These are phyloP conservation scores for Pipistrellus nathusii DNA, from an alignment of 2,797 vertebrate genomes.

Conservation along the genomic window DNA sequence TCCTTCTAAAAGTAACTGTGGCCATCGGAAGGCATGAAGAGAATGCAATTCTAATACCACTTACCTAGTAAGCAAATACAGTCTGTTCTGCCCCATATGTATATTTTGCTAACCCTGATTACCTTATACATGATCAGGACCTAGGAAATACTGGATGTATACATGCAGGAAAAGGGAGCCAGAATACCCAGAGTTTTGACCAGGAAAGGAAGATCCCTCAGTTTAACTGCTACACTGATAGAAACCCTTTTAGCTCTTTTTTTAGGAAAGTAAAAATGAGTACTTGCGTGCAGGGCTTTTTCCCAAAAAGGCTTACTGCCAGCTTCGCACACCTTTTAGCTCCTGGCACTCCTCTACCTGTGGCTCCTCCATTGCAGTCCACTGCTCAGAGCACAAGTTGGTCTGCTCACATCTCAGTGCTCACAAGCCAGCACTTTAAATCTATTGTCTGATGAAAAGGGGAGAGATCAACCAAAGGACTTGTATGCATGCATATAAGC, in stretches of 20 bases:
- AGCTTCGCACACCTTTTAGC: background rate
- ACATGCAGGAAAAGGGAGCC: background rate
- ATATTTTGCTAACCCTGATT: background rate
- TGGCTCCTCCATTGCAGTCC: background rate
- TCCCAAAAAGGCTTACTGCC: background rate
- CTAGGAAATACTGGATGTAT: background rate
- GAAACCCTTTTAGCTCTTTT: background rate
- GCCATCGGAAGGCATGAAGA: background rate
- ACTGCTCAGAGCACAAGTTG: background rate
- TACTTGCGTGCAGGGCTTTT: background rate
- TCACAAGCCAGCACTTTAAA: background rate
- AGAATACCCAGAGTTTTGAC: background rate
- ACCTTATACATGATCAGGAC: background rate
- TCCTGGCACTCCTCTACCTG: background rate
- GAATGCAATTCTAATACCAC: background rate
- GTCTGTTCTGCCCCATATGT: background rate
- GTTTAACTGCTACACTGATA: background rate
- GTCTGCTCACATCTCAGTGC: background rate
- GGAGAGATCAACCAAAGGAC: too few relatives aligned
- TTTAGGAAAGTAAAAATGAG: conserved; percentile 9
- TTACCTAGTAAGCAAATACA: background rate
- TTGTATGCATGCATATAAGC: too few relatives aligned
- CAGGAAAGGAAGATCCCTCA: background rate
- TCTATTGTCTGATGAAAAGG: background rate
- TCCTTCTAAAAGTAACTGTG: background rate